Conservation (phyloP, 1,140 invertebrate genomes). For the Cecropterus lyciades region DNA sequence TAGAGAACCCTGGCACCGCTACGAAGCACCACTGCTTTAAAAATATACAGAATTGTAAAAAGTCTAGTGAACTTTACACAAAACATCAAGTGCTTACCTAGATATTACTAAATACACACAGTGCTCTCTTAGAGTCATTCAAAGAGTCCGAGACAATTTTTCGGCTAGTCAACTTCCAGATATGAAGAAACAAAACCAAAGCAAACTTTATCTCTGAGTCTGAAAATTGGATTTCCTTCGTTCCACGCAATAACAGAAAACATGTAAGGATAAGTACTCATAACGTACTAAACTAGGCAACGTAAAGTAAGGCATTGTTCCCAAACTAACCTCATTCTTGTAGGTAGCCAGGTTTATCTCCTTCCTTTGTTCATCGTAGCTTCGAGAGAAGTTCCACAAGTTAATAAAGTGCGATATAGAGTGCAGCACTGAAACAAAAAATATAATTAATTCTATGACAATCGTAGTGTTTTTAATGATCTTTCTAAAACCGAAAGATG, state of each 20-base stretch:
- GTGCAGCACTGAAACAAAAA: constrained; percentile 71
- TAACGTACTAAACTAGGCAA: constrained; percentile 24
- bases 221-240: constrained; percentile 21
- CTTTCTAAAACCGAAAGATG: too few relatives aligned
- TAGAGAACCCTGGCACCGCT: too few relatives aligned
- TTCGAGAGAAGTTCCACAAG: constrained; percentile 76
- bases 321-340: constrained; percentile 70
- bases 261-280: constrained; percentile 6
- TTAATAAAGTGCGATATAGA: constrained; percentile 76
- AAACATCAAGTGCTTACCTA: background rate
- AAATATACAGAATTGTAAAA: background rate
- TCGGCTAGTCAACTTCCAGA: constrained; percentile 20
- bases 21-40: too few relatives aligned
- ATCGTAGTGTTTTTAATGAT: background rate
- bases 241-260: constrained; percentile 13
- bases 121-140: constrained; percentile 1
- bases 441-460: background rate
- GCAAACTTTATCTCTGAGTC: constrained; percentile 14
- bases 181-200: constrained; percentile 11
- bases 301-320: constrained; percentile 30
- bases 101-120: constrained; percentile 6
- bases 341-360: constrained; percentile 74
- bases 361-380: constrained; percentile 58
- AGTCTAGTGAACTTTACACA: background rate
- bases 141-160: constrained; percentile 22